Evolutionary conservation across 2,888 invertebrate genomes (phyloP).

Genomic region (Harpagoxenus sublaevis): DNA sequence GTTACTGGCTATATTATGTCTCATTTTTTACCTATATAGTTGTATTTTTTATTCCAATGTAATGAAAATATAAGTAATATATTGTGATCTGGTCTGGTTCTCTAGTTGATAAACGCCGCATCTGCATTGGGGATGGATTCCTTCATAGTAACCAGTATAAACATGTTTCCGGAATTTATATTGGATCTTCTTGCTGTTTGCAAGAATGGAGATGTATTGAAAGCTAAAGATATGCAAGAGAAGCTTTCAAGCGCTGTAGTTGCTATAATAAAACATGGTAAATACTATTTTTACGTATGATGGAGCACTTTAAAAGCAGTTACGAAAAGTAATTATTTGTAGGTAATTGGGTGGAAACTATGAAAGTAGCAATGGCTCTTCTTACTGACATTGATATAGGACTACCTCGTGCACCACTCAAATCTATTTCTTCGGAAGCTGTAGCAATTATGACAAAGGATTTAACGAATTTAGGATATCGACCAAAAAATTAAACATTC

Average conservation of each 20-base stretch:
- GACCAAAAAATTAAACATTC: background rate
- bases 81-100: slow-evolving; percentile 50
- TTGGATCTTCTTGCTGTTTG: slow-evolving; percentile 88
- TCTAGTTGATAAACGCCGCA: slow-evolving; percentile 90
- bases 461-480: slow-evolving; percentile 67
- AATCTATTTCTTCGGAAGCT: slow-evolving; percentile 86
- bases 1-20: background rate
- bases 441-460: slow-evolving; percentile 82
- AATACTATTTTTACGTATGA: slow-evolving; percentile 34
- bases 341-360: slow-evolving; percentile 91
- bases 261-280: slow-evolving; percentile 85
- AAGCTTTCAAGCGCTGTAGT: slow-evolving; percentile 81
- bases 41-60: background rate
- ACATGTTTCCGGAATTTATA: slow-evolving; percentile 89
- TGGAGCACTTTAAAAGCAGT: background rate
- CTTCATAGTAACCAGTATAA: slow-evolving; percentile 91
- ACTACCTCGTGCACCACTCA: slow-evolving; percentile 88
- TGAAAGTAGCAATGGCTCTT: slow-evolving; percentile 91
- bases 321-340: slow-evolving; percentile 64
- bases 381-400: slow-evolving; percentile 89
- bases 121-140: slow-evolving; percentile 91
- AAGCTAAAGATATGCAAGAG: slow-evolving; percentile 88
- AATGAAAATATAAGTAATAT: background rate
- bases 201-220: slow-evolving; percentile 86
- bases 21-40: background rate